These are phyloP conservation scores for Mola mola DNA, from an alignment of 2,113 vertebrate genomes.

Conservation along the genomic window DNA sequence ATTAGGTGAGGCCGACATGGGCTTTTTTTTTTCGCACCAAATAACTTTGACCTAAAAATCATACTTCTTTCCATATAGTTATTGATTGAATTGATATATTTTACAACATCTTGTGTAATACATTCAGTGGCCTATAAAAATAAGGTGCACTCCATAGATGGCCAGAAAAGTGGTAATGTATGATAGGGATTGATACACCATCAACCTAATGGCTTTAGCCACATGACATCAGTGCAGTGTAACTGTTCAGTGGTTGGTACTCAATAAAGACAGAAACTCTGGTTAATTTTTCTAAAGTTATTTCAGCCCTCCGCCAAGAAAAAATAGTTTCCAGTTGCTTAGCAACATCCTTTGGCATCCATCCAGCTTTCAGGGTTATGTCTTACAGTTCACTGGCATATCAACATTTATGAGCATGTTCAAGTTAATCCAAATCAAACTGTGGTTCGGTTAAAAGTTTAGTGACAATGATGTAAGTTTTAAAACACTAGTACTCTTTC, in stretches of 20 bases:
- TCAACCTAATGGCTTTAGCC: too few relatives aligned
- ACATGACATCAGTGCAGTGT: conserved; percentile 1
- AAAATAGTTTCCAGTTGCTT: conserved; percentile 55
- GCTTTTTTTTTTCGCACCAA: too few relatives aligned
- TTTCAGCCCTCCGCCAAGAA: conserved; percentile 30
- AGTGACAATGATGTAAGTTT: conserved; percentile 2
- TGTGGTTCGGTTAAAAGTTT: conserved; percentile 1
- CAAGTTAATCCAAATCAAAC: conserved; percentile 1
- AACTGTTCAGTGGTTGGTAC: conserved; percentile 1
- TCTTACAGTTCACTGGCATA: conserved; percentile 32
- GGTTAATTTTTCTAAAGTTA: conserved; percentile 25
- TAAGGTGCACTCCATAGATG: too few relatives aligned
- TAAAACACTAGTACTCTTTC: background rate
- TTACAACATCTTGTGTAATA: too few relatives aligned
- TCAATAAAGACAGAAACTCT: conserved; percentile 19
- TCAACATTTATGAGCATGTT: conserved; percentile 27
- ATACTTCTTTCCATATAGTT: too few relatives aligned
- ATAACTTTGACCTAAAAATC: too few relatives aligned
- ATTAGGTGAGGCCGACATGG: too few relatives aligned
- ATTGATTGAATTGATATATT: too few relatives aligned
- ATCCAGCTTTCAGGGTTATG: conserved; percentile 29
- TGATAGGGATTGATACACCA: too few relatives aligned
- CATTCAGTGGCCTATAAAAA: too few relatives aligned
- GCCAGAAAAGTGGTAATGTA: too few relatives aligned
- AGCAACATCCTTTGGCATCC: conserved; percentile 54